These are phyloP conservation scores for Malaclemys terrapin DNA, from an alignment of 2,113 vertebrate genomes.

Conservation along the genomic window DNA sequence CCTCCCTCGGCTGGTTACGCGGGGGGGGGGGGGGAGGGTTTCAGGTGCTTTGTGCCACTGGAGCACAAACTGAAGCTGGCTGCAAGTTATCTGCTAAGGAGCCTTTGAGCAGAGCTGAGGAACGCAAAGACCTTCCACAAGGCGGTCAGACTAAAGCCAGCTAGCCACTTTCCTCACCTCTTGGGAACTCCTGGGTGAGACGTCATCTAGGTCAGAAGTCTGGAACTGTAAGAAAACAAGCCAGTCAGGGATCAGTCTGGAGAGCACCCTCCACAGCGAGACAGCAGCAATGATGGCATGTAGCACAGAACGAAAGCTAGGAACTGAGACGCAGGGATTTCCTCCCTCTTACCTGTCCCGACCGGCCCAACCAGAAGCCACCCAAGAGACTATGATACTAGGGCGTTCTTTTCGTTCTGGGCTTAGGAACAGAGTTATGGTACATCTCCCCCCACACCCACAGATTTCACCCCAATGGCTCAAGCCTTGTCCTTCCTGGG, in stretches of 20 bases:
- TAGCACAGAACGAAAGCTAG: neutral
- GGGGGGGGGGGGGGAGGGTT: too few relatives aligned
- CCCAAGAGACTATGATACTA: neutral
- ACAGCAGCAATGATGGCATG: neutral
- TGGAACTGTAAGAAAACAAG: conserved; percentile 59
- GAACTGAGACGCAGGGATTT: neutral
- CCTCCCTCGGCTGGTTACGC: neutral
- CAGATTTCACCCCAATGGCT: neutral
- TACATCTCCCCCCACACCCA: neutral
- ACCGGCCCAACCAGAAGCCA: neutral
- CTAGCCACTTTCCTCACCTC: conserved; percentile 75
- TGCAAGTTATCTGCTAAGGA: neutral
- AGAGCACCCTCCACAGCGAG: neutral
- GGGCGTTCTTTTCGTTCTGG: neutral
- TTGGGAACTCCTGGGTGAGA: conserved; percentile 79
- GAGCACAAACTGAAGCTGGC: neutral
- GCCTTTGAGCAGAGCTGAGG: neutral
- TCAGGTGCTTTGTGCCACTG: neutral
- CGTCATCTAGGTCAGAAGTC: conserved; percentile 84
- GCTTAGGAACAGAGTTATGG: neutral
- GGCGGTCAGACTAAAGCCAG: neutral
- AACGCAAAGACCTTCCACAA: neutral
- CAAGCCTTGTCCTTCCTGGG: accelerated
- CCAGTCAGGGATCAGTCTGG: neutral
- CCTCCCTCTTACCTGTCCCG: neutral